Evolutionary conservation across 2,888 invertebrate species (phyloP), one percentile per base, ranked within the genome.

Genomic region (Sabatieria punctata): DNA sequence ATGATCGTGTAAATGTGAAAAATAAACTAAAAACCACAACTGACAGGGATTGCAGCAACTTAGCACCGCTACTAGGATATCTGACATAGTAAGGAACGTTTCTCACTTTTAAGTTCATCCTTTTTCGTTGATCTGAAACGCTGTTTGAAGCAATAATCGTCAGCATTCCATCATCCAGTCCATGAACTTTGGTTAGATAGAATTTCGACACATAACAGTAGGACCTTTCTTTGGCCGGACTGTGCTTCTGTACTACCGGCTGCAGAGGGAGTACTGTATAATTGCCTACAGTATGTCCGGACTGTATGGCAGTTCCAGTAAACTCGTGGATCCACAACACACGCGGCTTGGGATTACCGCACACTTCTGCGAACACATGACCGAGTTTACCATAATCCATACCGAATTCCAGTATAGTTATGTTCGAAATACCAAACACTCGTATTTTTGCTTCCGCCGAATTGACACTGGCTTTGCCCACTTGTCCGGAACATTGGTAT

Each of bases 181-280:
- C 30, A 11, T 30, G 30, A 11, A 27, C 23, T 6, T 19, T 23
- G 41, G 21, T 27, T n/a, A 46, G 43, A 4, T 44, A 13, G 25
- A 46, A 25, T 27, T 30, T 26, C 18, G 30, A 30, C 8, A 41
- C 22, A 42, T 46, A 46, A 42, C 46, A 46, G 22, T n/a, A 46
- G 30, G 8, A 15, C 8, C 30, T 30, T 8, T 30, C 15, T 11
- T 30, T 8, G 8, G 30, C 30, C 15, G 30, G 30, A 30, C 30
- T 30, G 8, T 30, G 30, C 30, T 30, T 15, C 15, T 22, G 11
- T 6, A 43, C 15, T 15, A 19, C 15, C 8, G n/a, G 43, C 21
- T 35, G 22, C n/a, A 43, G 36, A 4, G 8, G 15, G 15, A 11
- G 23, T 6, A 36, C 43, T 4, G 18, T 35, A 21, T 43, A 33